These are phyloP conservation scores for Leucophenga maculata DNA, from an alignment of 2,888 invertebrate species.

Conservation along the genomic window DNA sequence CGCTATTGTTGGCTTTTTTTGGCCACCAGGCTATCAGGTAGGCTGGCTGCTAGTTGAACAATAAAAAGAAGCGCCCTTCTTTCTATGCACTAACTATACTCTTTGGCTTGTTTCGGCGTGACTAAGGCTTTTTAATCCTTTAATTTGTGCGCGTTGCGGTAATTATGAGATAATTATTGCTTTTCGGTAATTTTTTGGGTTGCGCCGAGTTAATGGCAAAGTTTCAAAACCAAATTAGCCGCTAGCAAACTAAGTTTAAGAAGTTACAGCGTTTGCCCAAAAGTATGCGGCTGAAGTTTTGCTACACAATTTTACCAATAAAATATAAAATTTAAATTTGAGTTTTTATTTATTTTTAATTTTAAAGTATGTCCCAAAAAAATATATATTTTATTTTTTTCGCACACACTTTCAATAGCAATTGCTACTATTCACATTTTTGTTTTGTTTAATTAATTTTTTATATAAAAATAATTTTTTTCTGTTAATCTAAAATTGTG, in stretches of 20 bases:
- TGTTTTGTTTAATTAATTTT: too few species aligned
- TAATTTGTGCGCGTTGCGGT: conserved; percentile 57
- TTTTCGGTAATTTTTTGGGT: conserved; percentile 26
- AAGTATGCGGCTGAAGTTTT: too few species aligned
- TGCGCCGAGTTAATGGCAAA: conserved; percentile 37
- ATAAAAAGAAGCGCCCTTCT: not conserved
- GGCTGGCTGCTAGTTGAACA: not conserved
- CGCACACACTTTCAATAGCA: too few species aligned
- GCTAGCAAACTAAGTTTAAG: conserved; percentile 9
- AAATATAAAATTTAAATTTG: too few species aligned
- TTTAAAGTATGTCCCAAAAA: too few species aligned
- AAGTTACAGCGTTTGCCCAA: not conserved
- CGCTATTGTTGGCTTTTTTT: not conserved
- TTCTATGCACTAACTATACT: not conserved
- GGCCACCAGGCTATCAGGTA: not conserved
- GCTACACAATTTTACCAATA: too few species aligned
- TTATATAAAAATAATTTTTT: too few species aligned
- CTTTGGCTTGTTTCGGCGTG: not conserved
- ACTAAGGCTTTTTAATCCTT: conserved; percentile 35
- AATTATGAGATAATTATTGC: conserved; percentile 52
- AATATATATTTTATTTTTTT: too few species aligned
- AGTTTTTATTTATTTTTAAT: too few species aligned
- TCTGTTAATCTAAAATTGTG: too few species aligned
- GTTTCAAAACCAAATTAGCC: not conserved
- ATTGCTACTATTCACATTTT: too few species aligned